Evolutionary conservation across 2,797 vertebrate species (phyloP), one percentile per base, ranked within the genome.

Genomic region (Sebastes oblongus): DNA sequence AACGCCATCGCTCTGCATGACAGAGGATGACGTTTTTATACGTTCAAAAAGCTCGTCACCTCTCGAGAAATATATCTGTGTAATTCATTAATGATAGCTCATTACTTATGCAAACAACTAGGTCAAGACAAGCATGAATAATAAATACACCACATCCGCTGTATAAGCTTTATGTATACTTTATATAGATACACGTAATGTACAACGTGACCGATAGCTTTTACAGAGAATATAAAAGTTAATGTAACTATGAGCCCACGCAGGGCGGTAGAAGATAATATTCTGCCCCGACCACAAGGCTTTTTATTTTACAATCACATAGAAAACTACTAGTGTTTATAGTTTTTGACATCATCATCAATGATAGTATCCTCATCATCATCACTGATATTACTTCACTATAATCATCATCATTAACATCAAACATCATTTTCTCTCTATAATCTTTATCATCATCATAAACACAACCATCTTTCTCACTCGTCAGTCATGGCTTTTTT

Each of bases 211-310:
- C 91, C 89, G 86, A 94, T 89, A 94, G 87, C 89, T 94, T 94
- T 95, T 92, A 95, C 94, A 95, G 86, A 94, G 86, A 91, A 95
- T 95, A 95, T 89, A 95, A 95, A 96, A 95, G 92, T 93, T 89
- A 86, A 93, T 88, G 86, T 92, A 84, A 84, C 83, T 86, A 88
- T 85, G 72, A 90, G 91, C 94, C 91, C 89, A 74, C 80, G 86
- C 73, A 71, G 87, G 90, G 92, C 93, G 68, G 83, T 87, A 93
- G 66, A 91, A 93, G 89, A 90, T 94, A 90, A 92, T 93, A 87
- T 90, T 87, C 69, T 86, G 91, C 92, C 94, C 82, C 85, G 77
- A 91, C 22, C 80, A 81, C 83, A 92, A 90, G 94, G 89, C 91
- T 82, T 87, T 55, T 86, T 91, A 94, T 92, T 92, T 93, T 95